A percentile compares a stretch with the other conserved stretches of the same genome.
Conservation (phyloP, 1,140 invertebrate species). For the Ceratosolen solmsi region DNA sequence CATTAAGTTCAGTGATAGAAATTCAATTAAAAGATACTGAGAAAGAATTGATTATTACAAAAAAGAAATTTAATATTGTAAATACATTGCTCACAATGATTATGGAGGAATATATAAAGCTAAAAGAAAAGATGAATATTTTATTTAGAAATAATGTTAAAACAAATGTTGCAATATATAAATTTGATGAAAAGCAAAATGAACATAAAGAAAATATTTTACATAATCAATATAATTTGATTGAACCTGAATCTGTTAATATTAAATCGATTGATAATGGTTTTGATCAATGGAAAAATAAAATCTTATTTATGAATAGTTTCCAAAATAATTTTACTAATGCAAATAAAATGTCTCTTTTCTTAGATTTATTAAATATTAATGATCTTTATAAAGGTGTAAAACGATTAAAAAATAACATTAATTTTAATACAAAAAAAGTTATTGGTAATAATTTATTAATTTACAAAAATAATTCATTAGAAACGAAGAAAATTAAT, state of each 20-base stretch:
- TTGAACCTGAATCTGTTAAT: not conserved
- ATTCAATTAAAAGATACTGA: constrained; percentile 68
- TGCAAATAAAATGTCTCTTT: not conserved
- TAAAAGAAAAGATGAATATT: constrained; percentile 12
- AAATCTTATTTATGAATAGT: constrained; percentile 4
- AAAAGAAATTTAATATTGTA: constrained; percentile 44
- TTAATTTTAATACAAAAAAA: not conserved
- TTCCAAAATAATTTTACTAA: constrained; percentile 8
- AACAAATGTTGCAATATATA: not conserved
- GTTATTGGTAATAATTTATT: not conserved
- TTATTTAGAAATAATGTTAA: constrained; percentile 25
- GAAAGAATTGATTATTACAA: constrained; percentile 57
- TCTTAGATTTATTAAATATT: constrained; percentile 21
- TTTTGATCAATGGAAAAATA: not conserved
- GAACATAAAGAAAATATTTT: not conserved
- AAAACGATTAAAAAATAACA: constrained; percentile 21
- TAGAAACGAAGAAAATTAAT: not conserved
- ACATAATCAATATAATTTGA: not conserved
- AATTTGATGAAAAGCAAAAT: not conserved
- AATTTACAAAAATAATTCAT: not conserved
- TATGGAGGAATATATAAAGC: constrained; percentile 42
- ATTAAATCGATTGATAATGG: not conserved
- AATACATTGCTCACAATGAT: constrained; percentile 26
- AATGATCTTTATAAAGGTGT: not conserved
- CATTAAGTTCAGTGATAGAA: constrained; percentile 68